phyloP scores from a whole-genome alignment of 2,113 vertebrate genomes.

The Austrofundulus limnaeus region DNA sequence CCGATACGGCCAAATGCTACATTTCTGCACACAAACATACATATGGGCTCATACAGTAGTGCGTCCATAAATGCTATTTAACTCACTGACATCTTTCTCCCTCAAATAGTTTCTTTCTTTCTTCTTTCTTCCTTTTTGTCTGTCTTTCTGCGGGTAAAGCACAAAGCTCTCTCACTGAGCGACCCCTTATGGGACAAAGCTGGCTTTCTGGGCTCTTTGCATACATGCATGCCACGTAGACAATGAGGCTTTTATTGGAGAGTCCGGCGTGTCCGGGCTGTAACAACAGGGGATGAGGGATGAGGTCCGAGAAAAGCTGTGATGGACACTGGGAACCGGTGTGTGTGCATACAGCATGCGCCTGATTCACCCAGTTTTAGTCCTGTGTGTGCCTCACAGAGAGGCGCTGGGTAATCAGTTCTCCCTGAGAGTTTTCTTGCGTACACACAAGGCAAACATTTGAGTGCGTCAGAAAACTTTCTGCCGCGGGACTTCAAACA shows the following conservation, averaged over 20 bases:
- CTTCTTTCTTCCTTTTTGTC: conserved; percentile 15
- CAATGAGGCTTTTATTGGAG: conserved; percentile 79
- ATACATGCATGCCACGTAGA: conserved; percentile 77
- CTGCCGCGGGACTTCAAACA: conserved; percentile 27
- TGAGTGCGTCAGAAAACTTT: conserved; percentile 12
- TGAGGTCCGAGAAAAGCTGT: conserved; percentile 60
- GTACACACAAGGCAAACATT: conserved; percentile 21
- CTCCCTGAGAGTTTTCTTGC: conserved; percentile 18
- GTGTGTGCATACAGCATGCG: conserved; percentile 2
- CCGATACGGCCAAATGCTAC: conserved; percentile 50
- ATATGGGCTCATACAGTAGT: background rate
- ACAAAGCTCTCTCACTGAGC: conserved; percentile 73
- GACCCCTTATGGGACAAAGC: conserved; percentile 78
- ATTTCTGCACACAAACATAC: conserved; percentile 39
- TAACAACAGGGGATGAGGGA: conserved; percentile 52
- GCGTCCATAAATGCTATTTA: conserved; percentile 9
- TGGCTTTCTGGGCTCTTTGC: conserved; percentile 78
- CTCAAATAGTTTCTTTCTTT: background rate
- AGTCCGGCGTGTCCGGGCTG: conserved; percentile 61
- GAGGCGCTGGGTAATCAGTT: conserved; percentile 49
- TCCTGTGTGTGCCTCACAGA: conserved; percentile 15
- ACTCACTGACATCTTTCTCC: conserved; percentile 5
- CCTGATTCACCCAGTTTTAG: conserved; percentile 30
- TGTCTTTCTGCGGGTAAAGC: conserved; percentile 51
- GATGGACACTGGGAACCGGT: conserved; percentile 61